Percentiles rank a stretch among this genome's conserved stretches.
Evolutionary conservation across 2,113 vertebrate species (phyloP).

Genomic region (Crotalus tigris): DNA sequence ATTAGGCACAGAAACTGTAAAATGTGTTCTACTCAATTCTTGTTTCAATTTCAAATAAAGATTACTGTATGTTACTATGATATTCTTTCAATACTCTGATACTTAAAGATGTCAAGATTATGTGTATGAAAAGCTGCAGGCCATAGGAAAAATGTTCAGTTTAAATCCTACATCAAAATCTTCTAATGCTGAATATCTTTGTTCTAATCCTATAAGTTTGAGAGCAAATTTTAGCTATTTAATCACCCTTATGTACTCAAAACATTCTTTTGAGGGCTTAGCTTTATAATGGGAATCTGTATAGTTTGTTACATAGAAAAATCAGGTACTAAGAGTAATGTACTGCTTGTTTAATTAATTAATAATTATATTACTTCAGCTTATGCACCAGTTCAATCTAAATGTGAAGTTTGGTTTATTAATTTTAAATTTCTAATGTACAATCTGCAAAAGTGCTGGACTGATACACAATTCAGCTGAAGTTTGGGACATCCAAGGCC

Average conservation of each 20-base stretch:
- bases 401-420: neutral
- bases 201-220: neutral
- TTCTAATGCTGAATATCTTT: neutral
- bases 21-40: neutral
- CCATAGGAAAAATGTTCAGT: too few relatives aligned
- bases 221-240: neutral
- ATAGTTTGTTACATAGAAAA: neutral
- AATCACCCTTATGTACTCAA: neutral
- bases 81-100: neutral
- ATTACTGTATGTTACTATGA: neutral
- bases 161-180: neutral
- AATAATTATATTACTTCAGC: neutral
- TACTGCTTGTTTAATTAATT: neutral
- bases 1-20: neutral
- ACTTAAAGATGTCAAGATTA: neutral
- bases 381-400: neutral
- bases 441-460: neutral
- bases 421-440: neutral
- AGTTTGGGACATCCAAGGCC: neutral
- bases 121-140: neutral
- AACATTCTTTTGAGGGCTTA: neutral
- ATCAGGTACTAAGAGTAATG: neutral
- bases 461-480: neutral
- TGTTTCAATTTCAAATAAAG: too few relatives aligned
- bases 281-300: neutral